Conservation (phyloP, 2,888 invertebrate genomes). For the Steromphala cineraria region DNA sequence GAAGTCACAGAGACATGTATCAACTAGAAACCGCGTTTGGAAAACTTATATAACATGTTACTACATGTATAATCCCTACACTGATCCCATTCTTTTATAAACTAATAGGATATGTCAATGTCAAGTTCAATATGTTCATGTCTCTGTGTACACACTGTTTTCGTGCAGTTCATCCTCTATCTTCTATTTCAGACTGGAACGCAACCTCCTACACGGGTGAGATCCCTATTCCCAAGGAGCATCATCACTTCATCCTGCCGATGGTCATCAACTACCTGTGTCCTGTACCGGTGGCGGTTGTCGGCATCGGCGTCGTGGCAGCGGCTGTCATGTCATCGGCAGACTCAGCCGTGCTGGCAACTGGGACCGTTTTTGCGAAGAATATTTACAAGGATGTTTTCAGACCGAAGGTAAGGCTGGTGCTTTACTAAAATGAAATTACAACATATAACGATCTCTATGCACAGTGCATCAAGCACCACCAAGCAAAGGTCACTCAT, state of each 20-base stretch:
- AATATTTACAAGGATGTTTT: slow-evolving; percentile 56
- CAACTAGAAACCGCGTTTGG: no score
- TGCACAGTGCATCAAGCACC: no score
- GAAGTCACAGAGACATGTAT: no score
- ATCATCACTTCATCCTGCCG: slow-evolving; percentile 44
- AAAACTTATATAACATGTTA: no score
- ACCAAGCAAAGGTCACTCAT: background rate
- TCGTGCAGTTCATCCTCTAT: background rate
- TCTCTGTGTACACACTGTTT: no score
- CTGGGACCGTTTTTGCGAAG: slow-evolving; percentile 52
- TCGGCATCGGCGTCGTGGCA: slow-evolving; percentile 56
- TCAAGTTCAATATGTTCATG: no score
- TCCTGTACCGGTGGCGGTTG: slow-evolving; percentile 47
- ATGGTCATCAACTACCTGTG: slow-evolving; percentile 54
- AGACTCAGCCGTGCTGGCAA: slow-evolving; percentile 53
- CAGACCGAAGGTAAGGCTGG: slow-evolving; percentile 37
- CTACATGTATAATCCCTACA: no score
- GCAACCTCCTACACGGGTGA: slow-evolving; percentile 25
- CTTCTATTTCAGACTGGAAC: slow-evolving; percentile 14
- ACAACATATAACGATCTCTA: no score
- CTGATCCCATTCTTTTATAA: no score
- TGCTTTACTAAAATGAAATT: no score
- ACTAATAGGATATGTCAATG: no score
- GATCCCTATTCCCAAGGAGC: slow-evolving; percentile 36
- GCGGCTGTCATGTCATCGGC: slow-evolving; percentile 65